Evolutionary conservation across 35 echinoderm and acorn worm species (phyloP), one percentile per base, ranked within the genome.

Genomic region (Lytechinus pictus): DNA sequence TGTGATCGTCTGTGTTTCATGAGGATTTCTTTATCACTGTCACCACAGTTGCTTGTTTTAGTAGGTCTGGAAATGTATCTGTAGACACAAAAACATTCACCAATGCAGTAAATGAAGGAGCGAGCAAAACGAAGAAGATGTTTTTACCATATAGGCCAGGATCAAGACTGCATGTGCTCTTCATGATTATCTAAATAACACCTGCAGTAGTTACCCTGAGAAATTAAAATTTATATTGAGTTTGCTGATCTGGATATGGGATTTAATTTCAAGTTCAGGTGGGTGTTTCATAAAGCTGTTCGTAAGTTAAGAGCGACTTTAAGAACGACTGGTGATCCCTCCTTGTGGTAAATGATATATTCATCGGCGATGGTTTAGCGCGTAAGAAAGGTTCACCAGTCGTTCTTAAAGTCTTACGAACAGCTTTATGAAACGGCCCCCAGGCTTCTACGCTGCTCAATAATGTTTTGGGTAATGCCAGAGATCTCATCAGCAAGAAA

Each of bases 11-110:
- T 29, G 27, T n/a, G 79, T 96, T 95, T 27, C 86, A 61, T 11
- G 93, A 90, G 89, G 94, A n/a, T 58, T 96, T 97, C 71, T 97
- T 97, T 13, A 97, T 61, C 52, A 97, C 91, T 10, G 97, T 95
- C 52, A 14, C 95, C 8, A 97, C 93, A 52, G 96, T 91, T 28
- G 95, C 97, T 9, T 86, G n/a, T 57, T 96, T 96, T 54, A 96
- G 28, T 2, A 9, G 11, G n/a, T 24, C 12, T 60, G 95, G 93
- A 27, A 97, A 89, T n/a, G 44, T 33, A 13, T 92, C 92, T 61
- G 92, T 87, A 54, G 51, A 27, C 6, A 96, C 13, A 4, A 86
- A 97, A 9, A 27, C 54, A 60, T 97, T 96, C 8, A 97, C 53
- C 52, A 97, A 53, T 21, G 27, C 58, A 61, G 94, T 97, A 9